These are phyloP conservation scores for Perca flavescens DNA, from an alignment of 2,113 vertebrate species.

Conservation along the genomic window DNA sequence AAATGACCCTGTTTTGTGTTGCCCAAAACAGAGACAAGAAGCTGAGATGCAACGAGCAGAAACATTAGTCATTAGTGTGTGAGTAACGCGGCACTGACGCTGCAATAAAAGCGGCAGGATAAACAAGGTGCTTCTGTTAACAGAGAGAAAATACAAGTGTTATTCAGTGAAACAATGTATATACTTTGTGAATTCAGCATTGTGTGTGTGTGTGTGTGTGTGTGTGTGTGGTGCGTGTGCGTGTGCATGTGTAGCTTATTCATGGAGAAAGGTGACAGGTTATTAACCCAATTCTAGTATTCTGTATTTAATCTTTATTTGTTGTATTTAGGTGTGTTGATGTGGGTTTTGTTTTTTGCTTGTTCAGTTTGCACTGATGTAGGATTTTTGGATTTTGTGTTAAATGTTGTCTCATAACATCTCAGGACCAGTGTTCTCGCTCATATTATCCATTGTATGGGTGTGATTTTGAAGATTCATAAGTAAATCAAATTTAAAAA, in stretches of 20 bases:
- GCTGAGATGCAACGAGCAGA: constrained; percentile 29
- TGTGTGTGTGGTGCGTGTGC: no score
- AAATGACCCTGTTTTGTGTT: constrained; percentile 17
- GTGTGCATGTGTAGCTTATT: no score
- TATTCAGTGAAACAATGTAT: background rate
- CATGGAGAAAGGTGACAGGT: background rate
- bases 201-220: no score
- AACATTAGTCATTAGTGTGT: constrained; percentile 37
- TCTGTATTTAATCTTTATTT: background rate
- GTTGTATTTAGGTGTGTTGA: background rate
- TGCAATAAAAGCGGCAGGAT: constrained; percentile 36
- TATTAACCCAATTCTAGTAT: no score
- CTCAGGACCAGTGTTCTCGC: background rate
- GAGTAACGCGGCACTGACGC: constrained; percentile 35
- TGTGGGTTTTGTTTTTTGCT: background rate
- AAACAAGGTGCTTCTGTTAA: constrained; percentile 39
- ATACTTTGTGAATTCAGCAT: no score
- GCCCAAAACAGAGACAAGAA: constrained; percentile 2
- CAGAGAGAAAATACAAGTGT: constrained; percentile 15
- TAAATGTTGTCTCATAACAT: background rate
- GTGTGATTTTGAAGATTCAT: background rate
- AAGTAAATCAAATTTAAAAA: background rate
- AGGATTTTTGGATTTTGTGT: background rate
- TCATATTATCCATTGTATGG: background rate
- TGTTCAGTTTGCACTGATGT: background rate